Evolutionary conservation across 2,113 vertebrate genomes (phyloP), one percentile per base, ranked within the genome.

Genomic region (Oncorhynchus masou): DNA sequence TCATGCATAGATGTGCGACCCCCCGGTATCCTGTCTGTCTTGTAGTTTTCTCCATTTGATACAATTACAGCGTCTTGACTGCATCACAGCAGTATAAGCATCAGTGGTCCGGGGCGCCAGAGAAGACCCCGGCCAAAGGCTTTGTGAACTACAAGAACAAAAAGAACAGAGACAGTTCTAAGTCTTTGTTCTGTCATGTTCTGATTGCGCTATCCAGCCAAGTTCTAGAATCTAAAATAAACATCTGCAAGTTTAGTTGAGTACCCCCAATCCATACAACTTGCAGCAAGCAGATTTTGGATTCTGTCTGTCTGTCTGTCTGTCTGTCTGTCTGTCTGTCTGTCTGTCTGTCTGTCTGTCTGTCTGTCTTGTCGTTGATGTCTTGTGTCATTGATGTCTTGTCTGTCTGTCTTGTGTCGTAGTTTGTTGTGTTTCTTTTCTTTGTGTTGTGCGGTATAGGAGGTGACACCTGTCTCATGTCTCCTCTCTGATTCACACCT

Each of bases 221-320:
- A 80, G 75, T 54, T 19, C 59, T 62, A 16, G 59, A 22, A 22
- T 62, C 59, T 15, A 22, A 87, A 90, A 85, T 84, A 90, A 90
- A 90, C 85, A 89, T 88, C 78, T 79, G 34, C 62, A 80, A 88
- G 84, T 88, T 89, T 77, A 79, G 75, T 27, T 72, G 75, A 45
- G 59, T 8, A 5, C 68, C 11, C 31, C 25, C 19, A 2, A 0
- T 57, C 70, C 24, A 75, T 74, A 0, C 74, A 81, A 77, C 79
- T 80, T 34, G 31, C 15, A 9, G 7, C n/a, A 7, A 34, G 5
- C 66, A 39, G 31, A 2, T 25, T 65, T 24, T 2, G 25, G 15
- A 29, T 22, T 70, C 34, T 27, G 27, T 27, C 27, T 27, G 27
- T 27, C 27, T 27, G 27, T 27, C 27, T 27, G 27, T 27, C 27